Conservation (phyloP, 2,888 invertebrate species). For the Prosopocoilus inquinatus region DNA sequence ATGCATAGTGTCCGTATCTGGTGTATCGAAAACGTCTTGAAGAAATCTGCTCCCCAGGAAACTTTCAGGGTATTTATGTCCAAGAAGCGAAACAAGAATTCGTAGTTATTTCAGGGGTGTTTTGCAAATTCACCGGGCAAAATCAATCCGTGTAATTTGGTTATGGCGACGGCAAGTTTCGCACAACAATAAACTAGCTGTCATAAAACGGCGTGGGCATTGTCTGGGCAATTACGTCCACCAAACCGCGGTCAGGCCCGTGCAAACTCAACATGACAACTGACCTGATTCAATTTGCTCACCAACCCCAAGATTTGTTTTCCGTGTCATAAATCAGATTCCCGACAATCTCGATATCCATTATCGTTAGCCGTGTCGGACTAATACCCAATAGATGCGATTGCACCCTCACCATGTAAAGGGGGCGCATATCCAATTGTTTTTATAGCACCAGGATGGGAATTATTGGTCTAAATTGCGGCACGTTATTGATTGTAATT, state of each 20-base stretch:
- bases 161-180: too few relatives aligned
- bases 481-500: conserved; percentile 39
- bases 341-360: conserved; percentile 50
- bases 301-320: conserved; percentile 49
- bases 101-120: too few relatives aligned
- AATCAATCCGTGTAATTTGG: too few relatives aligned
- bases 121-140: too few relatives aligned
- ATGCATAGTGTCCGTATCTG: neutral
- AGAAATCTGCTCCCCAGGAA: too few relatives aligned
- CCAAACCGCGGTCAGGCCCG: conserved; percentile 23
- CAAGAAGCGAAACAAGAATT: too few relatives aligned
- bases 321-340: conserved; percentile 51
- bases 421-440: conserved; percentile 36
- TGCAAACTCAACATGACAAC: conserved; percentile 43
- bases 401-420: conserved; percentile 12
- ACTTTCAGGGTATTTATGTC: too few relatives aligned
- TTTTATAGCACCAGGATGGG: conserved; percentile 36
- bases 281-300: conserved; percentile 49
- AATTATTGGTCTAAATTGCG: conserved; percentile 23
- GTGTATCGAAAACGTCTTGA: too few relatives aligned
- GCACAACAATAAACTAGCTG: conserved; percentile 2
- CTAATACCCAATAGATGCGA: conserved; percentile 19
- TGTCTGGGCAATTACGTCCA: conserved; percentile 27
- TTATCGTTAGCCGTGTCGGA: conserved; percentile 43
- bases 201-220: conserved; percentile 28